These are phyloP conservation scores for Heliconius aoede DNA, from an alignment of 2,888 invertebrate species.

Conservation along the genomic window DNA sequence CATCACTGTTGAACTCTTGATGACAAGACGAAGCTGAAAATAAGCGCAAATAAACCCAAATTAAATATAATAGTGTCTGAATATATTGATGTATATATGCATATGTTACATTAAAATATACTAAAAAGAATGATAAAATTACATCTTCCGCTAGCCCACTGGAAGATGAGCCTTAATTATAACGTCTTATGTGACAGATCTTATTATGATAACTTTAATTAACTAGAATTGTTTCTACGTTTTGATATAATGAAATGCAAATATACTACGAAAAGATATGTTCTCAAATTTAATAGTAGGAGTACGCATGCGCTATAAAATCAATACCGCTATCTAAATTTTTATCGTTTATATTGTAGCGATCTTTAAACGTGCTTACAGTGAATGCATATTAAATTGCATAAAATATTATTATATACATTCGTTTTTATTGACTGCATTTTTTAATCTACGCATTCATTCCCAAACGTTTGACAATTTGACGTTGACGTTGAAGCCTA, in stretches of 20 bases:
- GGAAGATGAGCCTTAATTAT: background rate
- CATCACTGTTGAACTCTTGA: constrained; percentile 90
- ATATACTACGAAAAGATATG: background rate
- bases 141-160: background rate
- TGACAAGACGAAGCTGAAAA: constrained; percentile 91
- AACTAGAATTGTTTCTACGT: too few relatives aligned
- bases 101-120: too few relatives aligned
- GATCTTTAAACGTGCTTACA: background rate
- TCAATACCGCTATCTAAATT: constrained; percentile 23
- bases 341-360: background rate
- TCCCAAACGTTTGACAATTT: constrained; percentile 12
- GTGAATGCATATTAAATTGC: background rate
- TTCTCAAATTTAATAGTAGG: background rate
- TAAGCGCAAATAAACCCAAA: constrained; percentile 46
- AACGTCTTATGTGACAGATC: background rate
- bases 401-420: background rate
- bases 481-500: constrained; percentile 10
- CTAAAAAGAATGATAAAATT: background rate
- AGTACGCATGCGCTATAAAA: constrained; percentile 31
- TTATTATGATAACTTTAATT: too few relatives aligned
- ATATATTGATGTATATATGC: background rate
- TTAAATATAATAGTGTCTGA: background rate
- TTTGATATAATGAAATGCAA: background rate
- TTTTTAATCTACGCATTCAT: background rate
- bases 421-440: background rate